A percentile compares a stretch with the other conserved stretches of the same genome.
Evolutionary conservation across 2,888 invertebrate species (phyloP).

Genomic region (Drosophila buzzatii): DNA sequence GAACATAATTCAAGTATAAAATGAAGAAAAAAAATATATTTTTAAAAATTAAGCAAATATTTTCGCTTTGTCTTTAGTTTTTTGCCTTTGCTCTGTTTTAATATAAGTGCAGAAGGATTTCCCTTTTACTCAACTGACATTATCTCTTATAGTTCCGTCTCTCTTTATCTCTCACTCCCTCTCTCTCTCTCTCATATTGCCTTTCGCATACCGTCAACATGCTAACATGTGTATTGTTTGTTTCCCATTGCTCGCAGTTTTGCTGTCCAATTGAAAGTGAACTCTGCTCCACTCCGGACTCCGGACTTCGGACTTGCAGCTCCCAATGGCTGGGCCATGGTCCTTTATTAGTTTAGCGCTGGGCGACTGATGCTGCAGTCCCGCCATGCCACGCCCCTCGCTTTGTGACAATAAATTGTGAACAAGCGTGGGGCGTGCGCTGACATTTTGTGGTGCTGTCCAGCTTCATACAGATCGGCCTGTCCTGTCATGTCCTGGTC

Average conservation of each 20-base stretch:
- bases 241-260: conserved; percentile 20
- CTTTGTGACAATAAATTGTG: conserved; percentile 73
- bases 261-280: conserved; percentile 34
- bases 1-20: neutral
- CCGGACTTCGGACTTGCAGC: neutral
- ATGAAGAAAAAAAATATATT: neutral
- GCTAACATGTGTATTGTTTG: conserved; percentile 15
- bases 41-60: neutral
- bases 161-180: neutral
- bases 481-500: neutral
- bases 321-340: conserved; percentile 9
- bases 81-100: neutral
- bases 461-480: conserved; percentile 38
- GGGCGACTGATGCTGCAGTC: conserved; percentile 42
- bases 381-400: conserved; percentile 5
- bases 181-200: neutral
- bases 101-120: conserved; percentile 12
- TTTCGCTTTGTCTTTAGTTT: neutral
- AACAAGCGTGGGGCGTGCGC: conserved; percentile 71
- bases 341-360: conserved; percentile 52
- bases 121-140: conserved; percentile 23
- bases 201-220: neutral
- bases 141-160: conserved; percentile 23
- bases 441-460: conserved; percentile 66
- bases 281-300: conserved; percentile 1